Base-by-base conservation (phyloP, 1,140 invertebrate genomes). In the Tetramorium simillimum region DNA sequence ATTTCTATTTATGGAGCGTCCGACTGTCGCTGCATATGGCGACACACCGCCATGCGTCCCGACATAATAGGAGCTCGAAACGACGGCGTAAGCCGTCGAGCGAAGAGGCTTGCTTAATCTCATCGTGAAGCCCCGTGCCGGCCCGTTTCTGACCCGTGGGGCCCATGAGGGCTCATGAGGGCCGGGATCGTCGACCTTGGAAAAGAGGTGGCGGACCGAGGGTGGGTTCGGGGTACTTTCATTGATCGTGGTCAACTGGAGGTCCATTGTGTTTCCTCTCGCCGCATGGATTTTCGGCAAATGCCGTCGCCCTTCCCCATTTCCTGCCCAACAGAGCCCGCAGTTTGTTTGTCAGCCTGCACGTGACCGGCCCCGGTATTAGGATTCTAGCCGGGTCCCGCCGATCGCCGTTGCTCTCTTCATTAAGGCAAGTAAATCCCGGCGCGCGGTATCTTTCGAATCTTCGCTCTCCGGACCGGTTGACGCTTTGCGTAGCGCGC, bases 291-390 rank as follows among this genome's bases (percentile, higher is more conserved):
- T 92, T 89, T 84, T 84, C 80, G 69, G 90, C 14, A 46, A 62
- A 88, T 88, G 88, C 78, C 77, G 5, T 40, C 63, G 46, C 49
- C 65, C 21, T 58, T 81, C 49, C 33, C 63, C n/a, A 56, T 86
- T 82, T 88, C 88, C 70, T 43, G 24, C 82, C 85, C 49, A 9
- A 53, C n/a, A 24, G 84, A 63, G 82, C 86, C 81, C 90, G 86
- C 80, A 87, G 91, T 92, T 91, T 93, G 91, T 93, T 93, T 92
- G 92, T 78, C 88, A 69, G 89, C 85, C 88, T 92, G 91, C 93
- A 93, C 93, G 93, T 94, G 93, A 94, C 92, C 91, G 89, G 84
- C 65, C 87, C 67, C 2, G 28, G 89, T 73, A 93, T 94, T 94
- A 92, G 92, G 85, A 94, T 93, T 92, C 91, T 89, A 90, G 89